These are phyloP conservation scores for Gallinago nigripennis DNA, from an alignment of 2,797 vertebrate species.

Conservation along the genomic window DNA sequence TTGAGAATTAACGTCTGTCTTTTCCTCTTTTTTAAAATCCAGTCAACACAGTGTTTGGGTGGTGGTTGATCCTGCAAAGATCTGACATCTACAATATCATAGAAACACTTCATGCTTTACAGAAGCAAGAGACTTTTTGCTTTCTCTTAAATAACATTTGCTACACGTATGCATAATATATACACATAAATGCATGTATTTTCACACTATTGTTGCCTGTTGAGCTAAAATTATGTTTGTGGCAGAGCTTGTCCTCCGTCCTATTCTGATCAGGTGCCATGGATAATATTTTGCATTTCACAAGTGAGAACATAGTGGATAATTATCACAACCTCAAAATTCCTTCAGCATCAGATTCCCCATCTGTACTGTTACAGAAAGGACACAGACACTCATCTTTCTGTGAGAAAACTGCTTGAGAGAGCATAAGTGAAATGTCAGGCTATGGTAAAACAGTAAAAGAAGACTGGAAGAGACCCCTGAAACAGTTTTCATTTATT, in stretches of 20 bases:
- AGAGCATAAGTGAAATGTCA: neutral
- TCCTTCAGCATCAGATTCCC: neutral
- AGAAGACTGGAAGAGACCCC: neutral
- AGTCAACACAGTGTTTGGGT: neutral
- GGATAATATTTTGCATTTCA: neutral
- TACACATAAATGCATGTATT: neutral
- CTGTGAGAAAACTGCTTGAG: neutral
- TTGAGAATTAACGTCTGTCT: neutral
- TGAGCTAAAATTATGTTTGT: neutral
- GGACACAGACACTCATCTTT: neutral
- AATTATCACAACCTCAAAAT: constrained; percentile 1
- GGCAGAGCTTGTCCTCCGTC: neutral
- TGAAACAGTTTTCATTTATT: neutral
- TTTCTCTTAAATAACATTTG: neutral
- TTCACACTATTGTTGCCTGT: neutral
- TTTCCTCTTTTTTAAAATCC: neutral
- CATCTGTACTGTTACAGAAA: neutral
- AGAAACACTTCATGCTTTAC: neutral
- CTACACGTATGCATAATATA: neutral
- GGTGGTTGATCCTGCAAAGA: neutral
- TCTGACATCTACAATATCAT: neutral
- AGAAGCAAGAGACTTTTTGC: neutral
- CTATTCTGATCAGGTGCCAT: neutral
- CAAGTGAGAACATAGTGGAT: neutral
- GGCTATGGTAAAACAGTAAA: neutral